A percentile compares a stretch with the other conserved stretches of the same genome.
Evolutionary conservation across 2,888 invertebrate species (phyloP).

Genomic region (Dasypolia templi): DNA sequence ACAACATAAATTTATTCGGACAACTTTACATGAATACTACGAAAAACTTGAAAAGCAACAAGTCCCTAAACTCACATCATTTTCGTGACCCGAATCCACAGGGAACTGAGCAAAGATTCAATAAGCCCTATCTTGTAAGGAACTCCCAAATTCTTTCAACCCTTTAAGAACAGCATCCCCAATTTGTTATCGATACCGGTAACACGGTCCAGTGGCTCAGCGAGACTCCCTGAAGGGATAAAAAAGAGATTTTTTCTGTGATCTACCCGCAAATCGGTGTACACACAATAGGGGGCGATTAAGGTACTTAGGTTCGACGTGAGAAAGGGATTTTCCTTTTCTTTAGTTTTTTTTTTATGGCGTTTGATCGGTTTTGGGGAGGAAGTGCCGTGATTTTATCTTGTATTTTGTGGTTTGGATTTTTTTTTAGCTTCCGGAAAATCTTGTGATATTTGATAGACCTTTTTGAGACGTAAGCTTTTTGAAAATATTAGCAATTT

Average conservation of each 20-base stretch:
- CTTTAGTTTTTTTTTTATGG: constrained; percentile 63
- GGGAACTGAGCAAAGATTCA: constrained; percentile 70
- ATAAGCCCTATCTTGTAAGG: constrained; percentile 78
- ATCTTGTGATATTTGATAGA: constrained; percentile 14
- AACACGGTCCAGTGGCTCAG: constrained; percentile 80
- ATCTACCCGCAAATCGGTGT: constrained; percentile 85
- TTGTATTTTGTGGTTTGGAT: constrained; percentile 26
- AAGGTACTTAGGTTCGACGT: constrained; percentile 80
- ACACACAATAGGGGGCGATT: constrained; percentile 82
- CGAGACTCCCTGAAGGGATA: constrained; percentile 82
- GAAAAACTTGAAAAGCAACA: constrained; percentile 43
- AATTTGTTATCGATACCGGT: constrained; percentile 89
- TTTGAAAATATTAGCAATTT: background rate
- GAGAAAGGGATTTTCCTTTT: constrained; percentile 75
- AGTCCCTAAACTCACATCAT: constrained; percentile 38
- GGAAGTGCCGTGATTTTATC: constrained; percentile 45
- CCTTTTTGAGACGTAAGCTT: background rate
- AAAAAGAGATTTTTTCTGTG: constrained; percentile 86
- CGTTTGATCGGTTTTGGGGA: constrained; percentile 68
- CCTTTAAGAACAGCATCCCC: constrained; percentile 83
- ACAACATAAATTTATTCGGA: background rate
- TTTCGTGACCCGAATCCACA: constrained; percentile 44
- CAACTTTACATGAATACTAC: background rate
- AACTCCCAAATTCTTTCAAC: constrained; percentile 79
- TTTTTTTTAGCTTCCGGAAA: constrained; percentile 7